Base-by-base conservation (phyloP, 2,888 invertebrate genomes). In the Conus canariensis region DNA sequence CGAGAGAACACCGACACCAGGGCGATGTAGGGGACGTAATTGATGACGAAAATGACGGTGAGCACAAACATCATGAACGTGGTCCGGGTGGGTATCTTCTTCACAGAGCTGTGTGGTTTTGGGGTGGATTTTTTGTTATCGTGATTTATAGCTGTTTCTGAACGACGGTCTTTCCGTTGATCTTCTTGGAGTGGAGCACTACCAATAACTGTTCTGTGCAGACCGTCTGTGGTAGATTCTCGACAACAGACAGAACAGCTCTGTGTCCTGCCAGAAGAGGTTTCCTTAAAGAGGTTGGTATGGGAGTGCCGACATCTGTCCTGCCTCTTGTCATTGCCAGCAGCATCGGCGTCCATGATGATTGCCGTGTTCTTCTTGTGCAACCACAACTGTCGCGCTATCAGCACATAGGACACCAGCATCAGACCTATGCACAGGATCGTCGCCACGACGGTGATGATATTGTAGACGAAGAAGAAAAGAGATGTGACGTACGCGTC, bases 1-100 rank as follows among this genome's bases (percentile, higher is more conserved):
- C n/a, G 16, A 14, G 58, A 67, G 7, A 85, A 67, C 25, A 85
- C 8, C 8, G 70, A 56, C 1, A 90, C 90, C 59, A 93, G 60
- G 3, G 91, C 89, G 45, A 92, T 88, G n/a, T 87, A 56, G 22
- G 87, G 87, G 22, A 93, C 88, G 88, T 91, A 93, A 85, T 92
- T 93, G 1, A 91, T 16, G 74, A 93, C 90, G 82, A 93, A 93
- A 12, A 93, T 87, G 1, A 90, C 82, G 8, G 92, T 87, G 45
- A 87, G 87, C 60, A 87, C 56, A 58, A 87, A 87, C 87, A 87
- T 70, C 70, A 87, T 87, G 19, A 74, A 25, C 7, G 87, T 87
- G 45, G 87, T 87, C 3, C 87, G 87, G 12, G 70, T 74, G 8
- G 87, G 74, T 12, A 87, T 74, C 56, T 74, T 67, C 74, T 74